These are phyloP conservation scores for Hydrophis major DNA, from an alignment of 2,797 vertebrate genomes.

Conservation along the genomic window DNA sequence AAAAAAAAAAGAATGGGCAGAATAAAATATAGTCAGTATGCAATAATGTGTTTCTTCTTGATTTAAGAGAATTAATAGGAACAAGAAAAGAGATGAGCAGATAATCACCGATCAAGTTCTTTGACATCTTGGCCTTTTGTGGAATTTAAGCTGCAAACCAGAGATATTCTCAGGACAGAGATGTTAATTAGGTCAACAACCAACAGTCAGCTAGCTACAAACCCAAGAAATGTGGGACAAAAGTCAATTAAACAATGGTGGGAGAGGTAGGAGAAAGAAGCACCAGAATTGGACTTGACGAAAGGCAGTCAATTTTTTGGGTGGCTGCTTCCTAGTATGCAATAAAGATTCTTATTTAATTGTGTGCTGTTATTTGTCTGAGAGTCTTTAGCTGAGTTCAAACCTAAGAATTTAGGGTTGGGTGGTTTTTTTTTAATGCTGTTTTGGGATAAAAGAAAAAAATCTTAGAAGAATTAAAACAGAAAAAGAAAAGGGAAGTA, in stretches of 20 bases:
- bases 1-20: background rate
- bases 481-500: background rate
- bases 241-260: background rate
- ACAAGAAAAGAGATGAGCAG: background rate
- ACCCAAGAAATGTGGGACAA: background rate
- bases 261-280: background rate
- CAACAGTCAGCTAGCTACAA: background rate
- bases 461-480: background rate
- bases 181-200: background rate
- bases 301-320: background rate
- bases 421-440: background rate
- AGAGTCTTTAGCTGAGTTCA: background rate
- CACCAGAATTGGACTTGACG: background rate
- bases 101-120: background rate
- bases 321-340: background rate
- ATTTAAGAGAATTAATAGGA: slow-evolving; percentile 9
- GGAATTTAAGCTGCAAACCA: background rate
- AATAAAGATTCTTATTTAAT: background rate
- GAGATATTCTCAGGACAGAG: background rate
- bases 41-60: slow-evolving; percentile 17
- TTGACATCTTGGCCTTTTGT: background rate
- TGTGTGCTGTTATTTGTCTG: background rate
- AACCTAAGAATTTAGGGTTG: background rate
- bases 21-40: slow-evolving; percentile 45
- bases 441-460: background rate